Base-by-base conservation (phyloP, 2,888 invertebrate species). In the Nomada hirtipes region DNA sequence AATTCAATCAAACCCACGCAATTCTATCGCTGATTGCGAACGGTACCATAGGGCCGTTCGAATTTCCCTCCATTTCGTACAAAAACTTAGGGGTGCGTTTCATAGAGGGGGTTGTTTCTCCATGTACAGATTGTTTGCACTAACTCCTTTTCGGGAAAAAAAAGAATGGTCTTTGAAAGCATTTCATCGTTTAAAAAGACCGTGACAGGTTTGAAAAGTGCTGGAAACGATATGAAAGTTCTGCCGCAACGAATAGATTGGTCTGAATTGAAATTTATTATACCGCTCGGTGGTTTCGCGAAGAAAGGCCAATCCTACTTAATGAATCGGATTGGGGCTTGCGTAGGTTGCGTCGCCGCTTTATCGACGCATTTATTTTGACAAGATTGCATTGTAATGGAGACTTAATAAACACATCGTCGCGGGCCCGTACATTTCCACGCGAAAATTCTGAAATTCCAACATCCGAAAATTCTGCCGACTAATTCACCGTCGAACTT, bases 301-400 rank as follows among this genome's bases (percentile, higher is more conserved):
- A 70, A 79, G 75, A 15, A 88, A 86, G 81, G 67, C 26, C 79
- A 76, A 83, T 81, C 83, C 80, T 60, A 63, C 68, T 88, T 67
- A 83, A 88, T 83, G 78, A 86, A 85, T 75, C 79, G 36, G 60
- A 80, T 53, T 72, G 63, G 59, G 73, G 67, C 23, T 74, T 42
- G 80, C 71, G 84, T 84, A 68, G 80, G 84, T 71, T 71, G 83
- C 65, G 36, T 75, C 68, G 64, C 59, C 74, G 65, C 68, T 71
- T 55, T 68, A 57, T 65, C 63, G 68, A 79, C 79, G 74, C 80
- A 60, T 73, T 88, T 76, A 67, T 80, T 77, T 86, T 82, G 63
- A 76, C 57, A 67, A 67, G 53, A 79, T 77, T 74, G 79, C 59
- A 20, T 4, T 55, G 76, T 86, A 63, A 79, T 73, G 70, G 64